Conservation (phyloP, 2,888 invertebrate genomes). For the Formica aserva region DNA sequence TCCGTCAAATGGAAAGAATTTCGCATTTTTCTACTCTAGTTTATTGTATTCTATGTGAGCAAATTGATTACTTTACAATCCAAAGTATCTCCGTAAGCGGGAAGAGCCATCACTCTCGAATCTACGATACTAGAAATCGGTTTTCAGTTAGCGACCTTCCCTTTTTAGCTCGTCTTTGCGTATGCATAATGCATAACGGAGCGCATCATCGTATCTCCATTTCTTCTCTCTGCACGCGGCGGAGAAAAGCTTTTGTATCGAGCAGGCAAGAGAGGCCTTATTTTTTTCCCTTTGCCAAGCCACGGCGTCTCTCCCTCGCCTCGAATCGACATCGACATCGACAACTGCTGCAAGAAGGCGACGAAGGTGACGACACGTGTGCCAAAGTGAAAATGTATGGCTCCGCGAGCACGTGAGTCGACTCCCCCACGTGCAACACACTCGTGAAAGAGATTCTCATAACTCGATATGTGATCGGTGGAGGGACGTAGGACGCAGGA, state of each 20-base stretch:
- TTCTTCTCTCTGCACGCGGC: slow-evolving; percentile 76
- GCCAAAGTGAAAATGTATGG: slow-evolving; percentile 86
- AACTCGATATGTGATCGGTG: slow-evolving; percentile 79
- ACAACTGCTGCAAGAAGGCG: slow-evolving; percentile 77
- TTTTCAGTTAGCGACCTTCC: slow-evolving; percentile 69
- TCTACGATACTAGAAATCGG: slow-evolving; percentile 66
- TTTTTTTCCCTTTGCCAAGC: slow-evolving; percentile 51
- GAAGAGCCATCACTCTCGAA: not conserved
- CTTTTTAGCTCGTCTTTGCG: slow-evolving; percentile 67
- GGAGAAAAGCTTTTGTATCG: slow-evolving; percentile 78
- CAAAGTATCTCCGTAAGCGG: not conserved
- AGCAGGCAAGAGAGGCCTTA: slow-evolving; percentile 70
- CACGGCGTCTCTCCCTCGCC: slow-evolving; percentile 19
- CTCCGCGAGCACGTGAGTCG: slow-evolving; percentile 80
- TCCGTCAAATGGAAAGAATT: not conserved
- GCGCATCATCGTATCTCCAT: slow-evolving; percentile 86
- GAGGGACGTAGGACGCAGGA: slow-evolving; percentile 60
- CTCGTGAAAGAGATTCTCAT: slow-evolving; percentile 81
- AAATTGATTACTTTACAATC: slow-evolving; percentile 46
- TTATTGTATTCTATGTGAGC: slow-evolving; percentile 21
- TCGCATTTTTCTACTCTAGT: not conserved
- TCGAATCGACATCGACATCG: slow-evolving; percentile 61
- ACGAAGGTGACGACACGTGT: slow-evolving; percentile 83
- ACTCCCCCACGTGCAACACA: slow-evolving; percentile 68
- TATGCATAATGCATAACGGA: slow-evolving; percentile 83